Conservation (phyloP, 1,140 invertebrate genomes). For the Andricus grossulariae region DNA sequence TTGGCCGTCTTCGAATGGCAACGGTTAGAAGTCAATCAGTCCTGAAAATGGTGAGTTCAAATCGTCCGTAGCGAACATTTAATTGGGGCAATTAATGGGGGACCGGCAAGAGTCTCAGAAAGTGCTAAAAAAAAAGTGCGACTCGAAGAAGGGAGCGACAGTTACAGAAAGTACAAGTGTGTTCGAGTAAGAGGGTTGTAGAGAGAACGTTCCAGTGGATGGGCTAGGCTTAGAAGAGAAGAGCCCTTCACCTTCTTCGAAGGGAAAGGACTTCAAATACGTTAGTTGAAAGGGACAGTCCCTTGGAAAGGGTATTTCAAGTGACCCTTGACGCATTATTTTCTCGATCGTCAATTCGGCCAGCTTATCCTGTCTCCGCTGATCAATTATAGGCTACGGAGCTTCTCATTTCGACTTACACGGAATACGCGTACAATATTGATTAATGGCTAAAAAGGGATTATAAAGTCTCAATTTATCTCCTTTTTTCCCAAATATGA, state of each 20-base stretch:
- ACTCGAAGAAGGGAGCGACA: conserved; percentile 34
- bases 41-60: conserved; percentile 52
- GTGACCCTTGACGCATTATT: conserved; percentile 64
- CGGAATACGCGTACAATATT: neutral
- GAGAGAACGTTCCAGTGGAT: conserved; percentile 40
- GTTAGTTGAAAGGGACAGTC: conserved; percentile 52
- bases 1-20: neutral
- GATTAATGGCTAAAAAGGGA: too few species aligned
- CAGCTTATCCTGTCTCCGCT: conserved; percentile 6
- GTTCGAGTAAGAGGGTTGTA: conserved; percentile 30
- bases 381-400: neutral
- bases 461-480: too few species aligned
- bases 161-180: conserved; percentile 37
- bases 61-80: conserved; percentile 64
- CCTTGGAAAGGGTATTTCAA: conserved; percentile 46
- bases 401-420: neutral
- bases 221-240: conserved; percentile 42
- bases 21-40: conserved; percentile 23
- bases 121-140: conserved; percentile 41
- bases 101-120: conserved; percentile 40
- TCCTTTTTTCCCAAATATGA: too few species aligned
- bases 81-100: conserved; percentile 66
- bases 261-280: conserved; percentile 59
- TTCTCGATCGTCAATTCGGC: conserved; percentile 59
- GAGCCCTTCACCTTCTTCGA: conserved; percentile 50